A percentile compares a stretch with the other conserved stretches of the same genome.
Evolutionary conservation across 2,113 vertebrate species (phyloP).

Genomic region (Cettia cetti): DNA sequence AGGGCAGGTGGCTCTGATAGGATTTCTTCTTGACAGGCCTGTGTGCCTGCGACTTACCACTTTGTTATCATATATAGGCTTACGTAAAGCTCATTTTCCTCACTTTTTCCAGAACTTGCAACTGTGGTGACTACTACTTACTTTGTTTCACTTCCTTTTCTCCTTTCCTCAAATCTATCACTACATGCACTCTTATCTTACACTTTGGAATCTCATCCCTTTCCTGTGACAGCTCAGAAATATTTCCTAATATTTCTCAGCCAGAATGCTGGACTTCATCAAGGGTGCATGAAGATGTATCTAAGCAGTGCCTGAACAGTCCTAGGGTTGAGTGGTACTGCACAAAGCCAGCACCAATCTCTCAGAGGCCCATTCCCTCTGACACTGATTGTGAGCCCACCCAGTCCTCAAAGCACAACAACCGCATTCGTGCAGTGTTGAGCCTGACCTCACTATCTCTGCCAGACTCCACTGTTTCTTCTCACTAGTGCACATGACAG

Average conservation of each 20-base stretch:
- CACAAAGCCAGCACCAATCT: background rate
- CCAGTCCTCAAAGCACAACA: background rate
- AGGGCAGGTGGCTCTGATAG: background rate
- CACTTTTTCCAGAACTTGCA: background rate
- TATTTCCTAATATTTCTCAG: background rate
- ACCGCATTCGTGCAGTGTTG: rapidly evolving
- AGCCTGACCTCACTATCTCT: background rate
- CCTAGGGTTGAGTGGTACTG: background rate
- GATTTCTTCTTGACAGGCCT: background rate
- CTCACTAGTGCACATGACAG: background rate
- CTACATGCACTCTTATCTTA: background rate
- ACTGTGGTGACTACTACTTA: background rate
- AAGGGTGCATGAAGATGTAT: background rate
- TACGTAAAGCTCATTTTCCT: background rate
- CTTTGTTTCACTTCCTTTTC: background rate
- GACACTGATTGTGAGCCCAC: background rate
- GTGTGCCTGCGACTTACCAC: background rate
- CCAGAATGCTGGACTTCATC: background rate
- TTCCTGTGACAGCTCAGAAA: background rate
- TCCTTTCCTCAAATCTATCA: background rate
- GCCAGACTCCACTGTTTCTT: background rate
- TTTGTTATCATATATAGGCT: background rate
- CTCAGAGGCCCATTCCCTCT: background rate
- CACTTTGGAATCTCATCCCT: background rate
- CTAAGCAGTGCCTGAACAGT: background rate